These are phyloP conservation scores for Neuroscelio doddi DNA, from an alignment of 2,888 invertebrate species.

Conservation along the genomic window DNA sequence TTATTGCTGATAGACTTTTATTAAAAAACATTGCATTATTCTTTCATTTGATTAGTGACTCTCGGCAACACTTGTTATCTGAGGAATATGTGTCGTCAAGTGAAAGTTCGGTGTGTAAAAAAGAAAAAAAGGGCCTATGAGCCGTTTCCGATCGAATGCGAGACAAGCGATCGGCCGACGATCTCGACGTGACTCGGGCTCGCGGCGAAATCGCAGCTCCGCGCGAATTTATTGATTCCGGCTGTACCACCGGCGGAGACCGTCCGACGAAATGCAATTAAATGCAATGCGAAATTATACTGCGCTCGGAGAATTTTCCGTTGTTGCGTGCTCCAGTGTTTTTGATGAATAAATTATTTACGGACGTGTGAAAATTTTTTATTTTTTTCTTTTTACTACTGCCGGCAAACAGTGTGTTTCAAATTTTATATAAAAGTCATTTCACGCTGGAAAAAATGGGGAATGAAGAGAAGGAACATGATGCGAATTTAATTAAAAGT, in stretches of 20 bases:
- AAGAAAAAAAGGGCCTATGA: background rate
- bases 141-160: background rate
- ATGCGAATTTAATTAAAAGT: slow-evolving; percentile 3
- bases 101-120: background rate
- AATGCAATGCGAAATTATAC: slow-evolving; percentile 37
- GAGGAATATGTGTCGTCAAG: background rate
- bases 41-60: too few species aligned
- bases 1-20: too few species aligned
- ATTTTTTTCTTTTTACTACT: slow-evolving; percentile 15
- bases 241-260: too few species aligned
- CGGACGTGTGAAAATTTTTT: slow-evolving; percentile 36
- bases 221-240: slow-evolving; percentile 36
- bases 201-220: slow-evolving; percentile 5
- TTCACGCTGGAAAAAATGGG: slow-evolving; percentile 5
- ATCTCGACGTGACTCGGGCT: slow-evolving; percentile 1
- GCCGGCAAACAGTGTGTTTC: slow-evolving; percentile 7
- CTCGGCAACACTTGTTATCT: too few species aligned
- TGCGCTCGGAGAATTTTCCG: slow-evolving; percentile 15
- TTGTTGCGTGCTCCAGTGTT: too few species aligned
- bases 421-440: slow-evolving; percentile 11
- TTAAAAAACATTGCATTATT: too few species aligned
- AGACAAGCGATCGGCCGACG: too few species aligned
- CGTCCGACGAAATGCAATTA: slow-evolving; percentile 39
- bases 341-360: slow-evolving; percentile 40
- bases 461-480: background rate